Percentiles rank a stretch among this genome's conserved stretches.
Evolutionary conservation across 2,797 vertebrate genomes (phyloP).

Genomic region (Macroramphosus scolopax): DNA sequence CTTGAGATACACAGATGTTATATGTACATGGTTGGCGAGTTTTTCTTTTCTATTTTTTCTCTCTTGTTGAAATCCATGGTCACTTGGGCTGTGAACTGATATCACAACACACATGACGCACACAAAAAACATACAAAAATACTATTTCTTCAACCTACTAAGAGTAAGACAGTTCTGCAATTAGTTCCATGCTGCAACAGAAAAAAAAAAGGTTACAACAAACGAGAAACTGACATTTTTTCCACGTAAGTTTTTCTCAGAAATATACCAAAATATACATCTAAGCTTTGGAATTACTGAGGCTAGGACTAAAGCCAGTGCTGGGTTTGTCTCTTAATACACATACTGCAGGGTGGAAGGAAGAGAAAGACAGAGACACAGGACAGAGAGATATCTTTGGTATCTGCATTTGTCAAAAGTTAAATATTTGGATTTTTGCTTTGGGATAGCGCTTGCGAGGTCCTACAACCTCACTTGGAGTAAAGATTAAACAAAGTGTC

Average conservation of each 20-base stretch:
- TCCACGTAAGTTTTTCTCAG: conserved; percentile 87
- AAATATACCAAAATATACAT: conserved; percentile 99
- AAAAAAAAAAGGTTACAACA: conserved; percentile 90
- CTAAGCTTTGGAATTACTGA: conserved; percentile 99
- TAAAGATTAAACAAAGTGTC: conserved; percentile 89
- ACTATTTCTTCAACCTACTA: conserved; percentile 98
- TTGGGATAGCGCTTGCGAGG: conserved; percentile 99
- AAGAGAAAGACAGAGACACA: conserved; percentile 69
- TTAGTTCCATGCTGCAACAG: conserved; percentile 99
- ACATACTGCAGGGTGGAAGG: conserved; percentile 94
- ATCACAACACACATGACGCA: conserved; percentile 94
- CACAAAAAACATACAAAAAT: conserved; percentile 99
- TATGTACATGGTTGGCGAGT: conserved; percentile 86
- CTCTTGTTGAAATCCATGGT: conserved; percentile 83
- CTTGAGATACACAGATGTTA: conserved; percentile 81
- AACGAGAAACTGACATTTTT: conserved; percentile 82
- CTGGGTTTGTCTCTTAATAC: conserved; percentile 98
- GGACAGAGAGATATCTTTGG: conserved; percentile 92
- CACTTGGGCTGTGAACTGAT: conserved; percentile 97
- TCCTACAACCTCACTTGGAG: conserved; percentile 84
- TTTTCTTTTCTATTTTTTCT: conserved; percentile 31
- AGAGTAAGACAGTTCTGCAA: conserved; percentile 98
- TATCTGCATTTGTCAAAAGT: conserved; percentile 99
- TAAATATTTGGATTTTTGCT: conserved; percentile 99
- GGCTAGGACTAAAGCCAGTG: conserved; percentile 99